Evolutionary conservation across 2,113 vertebrate species (phyloP).

Genomic region (Isurus oxyrinchus): DNA sequence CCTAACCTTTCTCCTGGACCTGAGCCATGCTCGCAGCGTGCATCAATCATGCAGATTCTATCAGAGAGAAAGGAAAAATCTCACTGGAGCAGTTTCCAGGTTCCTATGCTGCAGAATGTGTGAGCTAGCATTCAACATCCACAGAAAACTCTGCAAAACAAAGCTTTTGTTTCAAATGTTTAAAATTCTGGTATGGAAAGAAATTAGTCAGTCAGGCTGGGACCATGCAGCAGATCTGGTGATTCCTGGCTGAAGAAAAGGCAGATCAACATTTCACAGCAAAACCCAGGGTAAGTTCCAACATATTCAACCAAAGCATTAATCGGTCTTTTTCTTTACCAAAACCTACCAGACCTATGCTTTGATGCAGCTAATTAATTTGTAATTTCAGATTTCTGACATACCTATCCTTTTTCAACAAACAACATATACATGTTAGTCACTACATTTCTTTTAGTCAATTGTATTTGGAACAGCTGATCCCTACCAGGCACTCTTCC

Average conservation of each 20-base stretch:
- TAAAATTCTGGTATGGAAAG: background rate
- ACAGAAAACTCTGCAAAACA: background rate
- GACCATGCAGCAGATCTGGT: background rate
- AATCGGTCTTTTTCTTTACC: background rate
- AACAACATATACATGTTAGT: background rate
- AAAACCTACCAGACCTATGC: background rate
- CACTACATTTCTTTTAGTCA: background rate
- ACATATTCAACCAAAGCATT: background rate
- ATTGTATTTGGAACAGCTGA: background rate
- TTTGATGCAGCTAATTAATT: background rate
- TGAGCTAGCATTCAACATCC: background rate
- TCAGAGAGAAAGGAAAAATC: background rate
- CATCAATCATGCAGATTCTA: background rate
- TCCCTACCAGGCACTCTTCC: constrained; percentile 88
- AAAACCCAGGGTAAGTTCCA: background rate
- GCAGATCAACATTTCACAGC: background rate
- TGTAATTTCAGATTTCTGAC: background rate
- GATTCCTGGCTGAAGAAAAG: background rate
- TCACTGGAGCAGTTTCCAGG: background rate
- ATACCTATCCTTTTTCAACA: background rate
- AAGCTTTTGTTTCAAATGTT: background rate
- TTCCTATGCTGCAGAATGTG: background rate
- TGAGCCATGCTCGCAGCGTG: background rate
- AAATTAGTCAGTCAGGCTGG: background rate
- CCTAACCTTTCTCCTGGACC: background rate